Evolutionary conservation across 2,113 vertebrate genomes (phyloP).

Genomic region (Naja naja): DNA sequence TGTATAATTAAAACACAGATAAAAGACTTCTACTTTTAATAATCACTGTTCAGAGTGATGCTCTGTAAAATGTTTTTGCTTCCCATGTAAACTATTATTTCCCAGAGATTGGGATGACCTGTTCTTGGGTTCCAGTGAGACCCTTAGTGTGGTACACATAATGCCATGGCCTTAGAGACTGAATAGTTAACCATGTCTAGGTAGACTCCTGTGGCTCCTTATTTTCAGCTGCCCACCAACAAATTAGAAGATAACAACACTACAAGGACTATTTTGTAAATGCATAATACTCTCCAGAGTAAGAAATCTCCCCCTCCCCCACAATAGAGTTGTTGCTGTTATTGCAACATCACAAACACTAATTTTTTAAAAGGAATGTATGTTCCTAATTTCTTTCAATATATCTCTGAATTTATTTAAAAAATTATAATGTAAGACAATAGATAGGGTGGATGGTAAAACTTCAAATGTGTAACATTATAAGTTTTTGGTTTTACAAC

Average conservation of each 20-base stretch:
- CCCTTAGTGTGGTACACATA: background rate
- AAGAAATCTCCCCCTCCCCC: background rate
- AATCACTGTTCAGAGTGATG: background rate
- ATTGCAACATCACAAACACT: background rate
- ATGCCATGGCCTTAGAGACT: background rate
- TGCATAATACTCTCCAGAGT: slow-evolving; percentile 3
- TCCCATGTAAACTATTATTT: background rate
- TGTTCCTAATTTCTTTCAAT: background rate
- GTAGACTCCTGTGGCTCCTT: background rate
- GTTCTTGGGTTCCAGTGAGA: background rate
- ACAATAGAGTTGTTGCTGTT: background rate
- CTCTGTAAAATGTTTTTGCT: background rate
- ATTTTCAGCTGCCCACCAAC: background rate
- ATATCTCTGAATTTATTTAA: background rate
- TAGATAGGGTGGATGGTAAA: background rate
- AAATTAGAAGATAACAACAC: slow-evolving; percentile 28
- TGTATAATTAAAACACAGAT: background rate
- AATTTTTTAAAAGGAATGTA: background rate
- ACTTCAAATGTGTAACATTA: background rate
- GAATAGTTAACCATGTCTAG: background rate
- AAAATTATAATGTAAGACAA: background rate
- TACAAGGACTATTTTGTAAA: background rate
- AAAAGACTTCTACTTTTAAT: background rate
- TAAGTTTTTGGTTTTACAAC: background rate
- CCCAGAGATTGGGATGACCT: background rate